phyloP scores from a whole-genome alignment of 2,797 vertebrate species.

The Clarias fuscus region DNA sequence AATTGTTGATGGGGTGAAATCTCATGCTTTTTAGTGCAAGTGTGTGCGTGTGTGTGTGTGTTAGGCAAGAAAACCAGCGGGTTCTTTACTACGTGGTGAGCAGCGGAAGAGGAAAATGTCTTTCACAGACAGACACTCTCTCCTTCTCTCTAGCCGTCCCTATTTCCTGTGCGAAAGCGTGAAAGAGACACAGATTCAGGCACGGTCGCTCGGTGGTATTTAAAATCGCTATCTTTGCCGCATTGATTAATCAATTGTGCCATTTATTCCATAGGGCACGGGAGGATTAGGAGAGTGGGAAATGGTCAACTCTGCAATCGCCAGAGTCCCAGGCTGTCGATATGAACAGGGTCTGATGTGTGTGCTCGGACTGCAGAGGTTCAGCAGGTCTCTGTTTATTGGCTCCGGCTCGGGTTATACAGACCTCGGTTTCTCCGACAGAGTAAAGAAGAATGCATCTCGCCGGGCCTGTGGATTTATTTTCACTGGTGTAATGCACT shows the following conservation, averaged over 20 bases:
- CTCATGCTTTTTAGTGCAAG: slow-evolving; percentile 62
- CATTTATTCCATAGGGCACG: slow-evolving; percentile 38
- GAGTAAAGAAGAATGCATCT: slow-evolving; percentile 14
- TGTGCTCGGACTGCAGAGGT: slow-evolving; percentile 2
- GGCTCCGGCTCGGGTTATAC: slow-evolving; percentile 13
- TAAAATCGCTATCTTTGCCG: slow-evolving; percentile 24
- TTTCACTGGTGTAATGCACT: slow-evolving; percentile 21
- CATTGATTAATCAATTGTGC: slow-evolving; percentile 48
- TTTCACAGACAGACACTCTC: not conserved
- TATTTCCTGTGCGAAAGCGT: not conserved
- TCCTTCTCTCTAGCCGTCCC: not conserved
- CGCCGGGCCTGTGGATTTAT: slow-evolving; percentile 23
- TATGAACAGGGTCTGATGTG: slow-evolving; percentile 16
- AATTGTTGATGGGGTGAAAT: slow-evolving; percentile 73
- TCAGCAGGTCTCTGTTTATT: slow-evolving; percentile 30
- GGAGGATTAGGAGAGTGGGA: not conserved
- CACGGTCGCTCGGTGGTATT: slow-evolving; percentile 35
- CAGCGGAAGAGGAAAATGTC: not conserved
- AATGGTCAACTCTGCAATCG: slow-evolving; percentile 38
- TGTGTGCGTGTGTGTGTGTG: slow-evolving; percentile 20
- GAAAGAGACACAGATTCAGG: slow-evolving; percentile 26
- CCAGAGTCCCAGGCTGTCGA: slow-evolving; percentile 10
- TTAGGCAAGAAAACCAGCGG: not conserved
- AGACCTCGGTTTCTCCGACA: slow-evolving; percentile 1
- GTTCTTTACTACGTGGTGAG: not conserved